Base-by-base conservation (phyloP, 2,888 invertebrate genomes). In the Barypeithes pellucidus region DNA sequence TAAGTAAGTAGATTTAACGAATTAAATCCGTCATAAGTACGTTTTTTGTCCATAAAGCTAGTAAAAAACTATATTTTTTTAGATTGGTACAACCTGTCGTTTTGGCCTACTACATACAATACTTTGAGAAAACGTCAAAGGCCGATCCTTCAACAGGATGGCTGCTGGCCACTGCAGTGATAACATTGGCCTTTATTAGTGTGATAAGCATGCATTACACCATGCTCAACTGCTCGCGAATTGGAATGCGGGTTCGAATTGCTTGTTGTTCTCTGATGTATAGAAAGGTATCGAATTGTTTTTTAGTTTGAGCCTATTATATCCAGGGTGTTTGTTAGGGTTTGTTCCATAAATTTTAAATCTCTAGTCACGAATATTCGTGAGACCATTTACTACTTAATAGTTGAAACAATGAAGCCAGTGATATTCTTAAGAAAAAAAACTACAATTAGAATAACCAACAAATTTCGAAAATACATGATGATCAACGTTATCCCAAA, bases 231-330 rank as follows among this genome's bases (percentile, higher is more conserved):
- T 88, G 89, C 80, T 86, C 88, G 77, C 88, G 91, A 77, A 88
- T 94, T 50, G 95, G 95, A 61, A 94, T 94, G 94, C 87, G 92
- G 82, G 88, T 94, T 67, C 87, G 95, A 79, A 89, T 95, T 65
- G 94, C 95, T 0, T 90, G 92, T 80, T 94, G 94, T 81, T 93
- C 94, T 0, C 84, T 96, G 16, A 84, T 96, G 75, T 95, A 94
- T 83, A 90, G 94, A 87, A 96, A 96, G 90, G 95, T 94, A 78
- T 54, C 2, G n/a, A n/a, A n/a, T n/a, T n/a, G n/a, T n/a, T n/a
- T n/a, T n/a, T n/a, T n/a, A n/a, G n/a, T n/a, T n/a, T n/a, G n/a
- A n/a, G 14, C 12, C 43, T 20, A 8, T 22, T 11, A 29, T 29
- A 45, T 16, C 39, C 61, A 16, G 20, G 8, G 43, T 61, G 20